These are phyloP conservation scores for Bombyx huttoni DNA, from an alignment of 2,888 invertebrate genomes.

Conservation along the genomic window DNA sequence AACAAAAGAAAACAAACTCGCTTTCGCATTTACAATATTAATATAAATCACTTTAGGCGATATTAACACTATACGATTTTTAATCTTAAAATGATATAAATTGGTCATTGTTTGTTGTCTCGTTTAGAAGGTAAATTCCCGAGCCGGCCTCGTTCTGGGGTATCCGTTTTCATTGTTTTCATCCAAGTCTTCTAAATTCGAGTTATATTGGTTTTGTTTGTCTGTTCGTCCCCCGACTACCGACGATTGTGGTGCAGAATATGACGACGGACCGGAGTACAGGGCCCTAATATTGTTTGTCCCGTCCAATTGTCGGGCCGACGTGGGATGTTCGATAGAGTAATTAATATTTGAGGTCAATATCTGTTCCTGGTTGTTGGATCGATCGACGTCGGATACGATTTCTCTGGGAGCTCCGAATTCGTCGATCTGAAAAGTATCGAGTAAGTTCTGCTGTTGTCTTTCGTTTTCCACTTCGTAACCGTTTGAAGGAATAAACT, in stretches of 20 bases:
- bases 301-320: conserved; percentile 19
- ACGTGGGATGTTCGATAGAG: conserved; percentile 31
- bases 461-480: conserved; percentile 47
- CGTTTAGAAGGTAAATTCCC: conserved; percentile 29
- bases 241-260: conserved; percentile 52
- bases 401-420: conserved; percentile 35
- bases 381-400: conserved; percentile 14
- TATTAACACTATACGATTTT: too few species aligned
- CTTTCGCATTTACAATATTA: too few species aligned
- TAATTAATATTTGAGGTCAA: conserved; percentile 35
- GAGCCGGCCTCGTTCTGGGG: conserved; percentile 31
- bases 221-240: conserved; percentile 33
- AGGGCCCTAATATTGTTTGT: conserved; percentile 25
- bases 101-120: too few species aligned
- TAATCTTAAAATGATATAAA: too few species aligned
- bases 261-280: conserved; percentile 58
- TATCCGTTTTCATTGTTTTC: conserved; percentile 35
- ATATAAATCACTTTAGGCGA: too few species aligned
- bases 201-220: conserved; percentile 23
- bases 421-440: conserved; percentile 41
- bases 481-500: conserved; percentile 50
- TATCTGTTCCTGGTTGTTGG: conserved; percentile 19
- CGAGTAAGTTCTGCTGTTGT: conserved; percentile 43
- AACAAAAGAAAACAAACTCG: too few species aligned
- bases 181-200: conserved; percentile 48